Conservation (phyloP, 2,113 vertebrate genomes). For the Chamaetylas fuelleborni region DNA sequence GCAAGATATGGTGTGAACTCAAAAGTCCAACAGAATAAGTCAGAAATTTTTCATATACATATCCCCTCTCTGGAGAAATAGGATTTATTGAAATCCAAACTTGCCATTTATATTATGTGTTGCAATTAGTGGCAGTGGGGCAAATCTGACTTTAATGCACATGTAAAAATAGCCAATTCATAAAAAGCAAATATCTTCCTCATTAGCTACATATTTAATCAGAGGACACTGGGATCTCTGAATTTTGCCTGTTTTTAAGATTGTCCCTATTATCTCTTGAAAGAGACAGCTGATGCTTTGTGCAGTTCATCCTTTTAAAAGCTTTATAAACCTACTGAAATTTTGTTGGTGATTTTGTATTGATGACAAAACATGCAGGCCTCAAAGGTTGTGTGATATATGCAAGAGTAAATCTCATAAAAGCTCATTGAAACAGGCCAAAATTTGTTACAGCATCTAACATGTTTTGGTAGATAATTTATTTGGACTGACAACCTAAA, state of each 20-base stretch:
- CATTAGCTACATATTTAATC: neutral
- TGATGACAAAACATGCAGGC: neutral
- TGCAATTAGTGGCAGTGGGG: neutral
- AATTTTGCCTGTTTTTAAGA: neutral
- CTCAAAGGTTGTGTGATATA: neutral
- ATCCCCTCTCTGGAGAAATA: neutral
- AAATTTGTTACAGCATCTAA: neutral
- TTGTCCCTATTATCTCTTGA: neutral
- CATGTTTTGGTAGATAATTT: neutral
- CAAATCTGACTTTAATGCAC: neutral
- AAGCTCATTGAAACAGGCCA: neutral
- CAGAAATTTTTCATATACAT: neutral
- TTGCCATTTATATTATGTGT: neutral
- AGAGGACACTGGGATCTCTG: neutral
- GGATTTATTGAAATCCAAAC: neutral
- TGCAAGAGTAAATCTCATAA: neutral
- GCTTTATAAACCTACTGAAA: neutral
- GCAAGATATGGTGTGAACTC: neutral
- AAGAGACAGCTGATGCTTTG: neutral
- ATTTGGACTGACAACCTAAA: neutral
- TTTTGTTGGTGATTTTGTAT: neutral
- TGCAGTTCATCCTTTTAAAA: neutral
- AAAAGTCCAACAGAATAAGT: neutral
- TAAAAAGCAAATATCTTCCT: fast-evolving
- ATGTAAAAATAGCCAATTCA: neutral